phyloP scores from a whole-genome alignment of 2,797 vertebrate genomes.

The Arrhamphus sclerolepis region DNA sequence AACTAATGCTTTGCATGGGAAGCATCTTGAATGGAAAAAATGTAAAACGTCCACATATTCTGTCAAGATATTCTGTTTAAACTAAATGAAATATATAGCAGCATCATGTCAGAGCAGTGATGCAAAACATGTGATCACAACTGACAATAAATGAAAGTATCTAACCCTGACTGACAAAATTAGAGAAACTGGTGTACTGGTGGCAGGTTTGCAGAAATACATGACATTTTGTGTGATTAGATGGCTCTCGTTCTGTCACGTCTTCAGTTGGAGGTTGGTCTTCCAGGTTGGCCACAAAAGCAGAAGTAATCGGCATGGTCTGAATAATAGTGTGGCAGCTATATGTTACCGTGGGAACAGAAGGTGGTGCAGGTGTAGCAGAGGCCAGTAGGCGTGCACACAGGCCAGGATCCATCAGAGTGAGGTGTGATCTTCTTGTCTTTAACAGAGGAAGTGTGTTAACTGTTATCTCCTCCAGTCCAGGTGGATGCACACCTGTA shows the following conservation, averaged over 20 bases:
- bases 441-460: constrained; percentile 24
- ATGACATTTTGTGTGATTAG: background rate
- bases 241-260: background rate
- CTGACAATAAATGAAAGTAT: no score
- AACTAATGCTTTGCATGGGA: constrained; percentile 23
- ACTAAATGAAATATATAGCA: no score
- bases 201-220: no score
- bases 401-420: constrained; percentile 25
- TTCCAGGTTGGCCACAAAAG: constrained; percentile 17
- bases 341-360: constrained; percentile 58
- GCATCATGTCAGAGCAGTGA: no score
- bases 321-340: constrained; percentile 43
- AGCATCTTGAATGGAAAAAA: background rate
- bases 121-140: no score
- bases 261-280: constrained; percentile 14
- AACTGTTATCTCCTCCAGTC: constrained; percentile 41
- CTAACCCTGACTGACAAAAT: no score
- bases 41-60: background rate
- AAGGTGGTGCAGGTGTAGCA: constrained; percentile 27
- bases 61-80: no score
- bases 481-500: constrained; percentile 63
- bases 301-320: constrained; percentile 43
- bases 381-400: background rate
- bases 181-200: no score
- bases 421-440: constrained; percentile 14